A percentile compares a stretch with the other conserved stretches of the same genome.
These are phyloP conservation scores for Peromyscus aztecus DNA, from an alignment of 2,797 vertebrate genomes.

Conservation along the genomic window DNA sequence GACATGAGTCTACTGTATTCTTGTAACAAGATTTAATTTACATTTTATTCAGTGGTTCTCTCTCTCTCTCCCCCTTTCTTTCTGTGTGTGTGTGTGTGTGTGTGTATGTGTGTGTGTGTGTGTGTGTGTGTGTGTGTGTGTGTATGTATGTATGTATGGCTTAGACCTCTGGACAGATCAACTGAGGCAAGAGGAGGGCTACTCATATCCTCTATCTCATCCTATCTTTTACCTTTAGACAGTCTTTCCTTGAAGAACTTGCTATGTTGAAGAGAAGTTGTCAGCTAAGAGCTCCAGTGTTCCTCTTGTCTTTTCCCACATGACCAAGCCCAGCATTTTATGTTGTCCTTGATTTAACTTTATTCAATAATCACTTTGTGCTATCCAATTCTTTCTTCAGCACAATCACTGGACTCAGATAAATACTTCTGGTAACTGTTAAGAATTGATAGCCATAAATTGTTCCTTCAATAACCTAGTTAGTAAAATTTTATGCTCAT, in stretches of 20 bases:
- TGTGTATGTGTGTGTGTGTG: too few species aligned
- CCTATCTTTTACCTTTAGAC: not conserved
- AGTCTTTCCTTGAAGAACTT: not conserved
- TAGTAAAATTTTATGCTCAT: not conserved
- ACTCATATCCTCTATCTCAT: not conserved
- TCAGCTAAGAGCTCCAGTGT: not conserved
- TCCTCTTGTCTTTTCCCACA: not conserved
- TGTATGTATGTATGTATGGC: not conserved
- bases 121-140: too few species aligned
- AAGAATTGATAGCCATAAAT: conserved; percentile 17
- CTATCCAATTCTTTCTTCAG: not conserved
- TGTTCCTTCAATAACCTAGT: not conserved
- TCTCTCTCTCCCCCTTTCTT: not conserved
- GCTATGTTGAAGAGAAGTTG: not conserved
- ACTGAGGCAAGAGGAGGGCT: not conserved
- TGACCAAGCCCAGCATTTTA: not conserved
- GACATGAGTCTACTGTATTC: not conserved
- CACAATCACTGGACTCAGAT: not conserved
- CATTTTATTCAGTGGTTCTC: not conserved
- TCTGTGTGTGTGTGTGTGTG: not conserved
- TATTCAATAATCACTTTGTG: conserved; percentile 31
- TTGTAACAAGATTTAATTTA: not conserved
- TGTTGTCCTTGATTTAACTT: conserved; percentile 5
- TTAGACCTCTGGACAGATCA: not conserved
- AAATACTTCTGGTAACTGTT: not conserved